These are phyloP conservation scores for Stichodactyla helianthus DNA, from an alignment of 64 coral and sea anemone species.

Conservation along the genomic window DNA sequence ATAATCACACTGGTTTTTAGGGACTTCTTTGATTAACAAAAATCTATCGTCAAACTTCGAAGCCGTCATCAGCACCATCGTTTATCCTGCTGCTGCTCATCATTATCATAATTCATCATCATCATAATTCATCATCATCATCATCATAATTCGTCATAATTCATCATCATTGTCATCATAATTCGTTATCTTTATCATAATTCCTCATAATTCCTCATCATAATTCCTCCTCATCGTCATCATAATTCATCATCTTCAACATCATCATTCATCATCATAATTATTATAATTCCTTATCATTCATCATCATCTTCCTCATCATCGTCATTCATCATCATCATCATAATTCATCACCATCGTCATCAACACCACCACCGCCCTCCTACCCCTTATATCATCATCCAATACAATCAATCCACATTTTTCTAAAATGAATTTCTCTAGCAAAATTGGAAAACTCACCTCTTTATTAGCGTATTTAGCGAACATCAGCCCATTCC, in stretches of 20 bases:
- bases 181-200: neutral
- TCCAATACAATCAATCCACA: too few species aligned
- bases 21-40: too few species aligned
- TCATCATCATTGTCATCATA: neutral
- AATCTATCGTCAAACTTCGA: too few species aligned
- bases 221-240: neutral
- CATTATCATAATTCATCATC: neutral
- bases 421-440: too few species aligned
- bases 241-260: neutral
- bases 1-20: too few species aligned
- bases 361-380: neutral
- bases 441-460: neutral
- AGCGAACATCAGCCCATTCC: constrained; percentile 91
- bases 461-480: constrained; percentile 75
- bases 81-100: neutral
- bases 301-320: neutral
- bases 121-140: neutral
- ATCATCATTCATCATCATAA: neutral
- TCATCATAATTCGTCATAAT: neutral
- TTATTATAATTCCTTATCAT: neutral
- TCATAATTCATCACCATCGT: neutral
- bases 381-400: too few species aligned
- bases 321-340: neutral
- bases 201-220: neutral
- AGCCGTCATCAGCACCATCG: neutral